These are phyloP conservation scores for Sebastolobus alascanus DNA, from an alignment of 2,797 vertebrate genomes.

Conservation along the genomic window DNA sequence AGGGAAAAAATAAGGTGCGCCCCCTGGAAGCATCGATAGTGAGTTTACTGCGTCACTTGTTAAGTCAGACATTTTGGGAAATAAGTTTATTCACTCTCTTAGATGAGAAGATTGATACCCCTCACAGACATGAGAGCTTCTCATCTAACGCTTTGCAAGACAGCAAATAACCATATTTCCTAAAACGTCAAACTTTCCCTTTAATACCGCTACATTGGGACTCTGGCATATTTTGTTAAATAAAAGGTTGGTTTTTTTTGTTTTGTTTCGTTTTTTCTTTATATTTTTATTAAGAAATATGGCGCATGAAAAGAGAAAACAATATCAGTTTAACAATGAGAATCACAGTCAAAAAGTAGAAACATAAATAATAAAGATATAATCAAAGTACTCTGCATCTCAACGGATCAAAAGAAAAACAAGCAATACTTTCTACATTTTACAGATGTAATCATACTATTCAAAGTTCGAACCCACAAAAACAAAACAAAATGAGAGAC, in stretches of 20 bases:
- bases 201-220: constrained; percentile 2
- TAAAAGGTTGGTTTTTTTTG: not conserved
- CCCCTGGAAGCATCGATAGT: too few species aligned
- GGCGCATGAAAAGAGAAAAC: not conserved
- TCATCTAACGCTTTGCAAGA: not conserved
- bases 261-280: too few species aligned
- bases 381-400: not conserved
- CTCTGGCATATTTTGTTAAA: not conserved
- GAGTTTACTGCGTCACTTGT: too few species aligned
- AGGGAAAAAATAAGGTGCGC: too few species aligned
- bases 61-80: too few species aligned
- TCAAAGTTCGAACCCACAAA: not conserved
- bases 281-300: not conserved
- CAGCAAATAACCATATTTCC: constrained; percentile 7
- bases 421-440: not conserved
- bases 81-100: too few species aligned
- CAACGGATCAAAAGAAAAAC: not conserved
- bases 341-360: not conserved
- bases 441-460: not conserved
- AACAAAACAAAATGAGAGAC: not conserved
- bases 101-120: too few species aligned
- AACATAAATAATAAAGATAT: not conserved
- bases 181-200: not conserved
- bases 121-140: too few species aligned
- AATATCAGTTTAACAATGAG: not conserved